Conservation (phyloP, 2,797 vertebrate genomes). For the Gambelia wislizenii region DNA sequence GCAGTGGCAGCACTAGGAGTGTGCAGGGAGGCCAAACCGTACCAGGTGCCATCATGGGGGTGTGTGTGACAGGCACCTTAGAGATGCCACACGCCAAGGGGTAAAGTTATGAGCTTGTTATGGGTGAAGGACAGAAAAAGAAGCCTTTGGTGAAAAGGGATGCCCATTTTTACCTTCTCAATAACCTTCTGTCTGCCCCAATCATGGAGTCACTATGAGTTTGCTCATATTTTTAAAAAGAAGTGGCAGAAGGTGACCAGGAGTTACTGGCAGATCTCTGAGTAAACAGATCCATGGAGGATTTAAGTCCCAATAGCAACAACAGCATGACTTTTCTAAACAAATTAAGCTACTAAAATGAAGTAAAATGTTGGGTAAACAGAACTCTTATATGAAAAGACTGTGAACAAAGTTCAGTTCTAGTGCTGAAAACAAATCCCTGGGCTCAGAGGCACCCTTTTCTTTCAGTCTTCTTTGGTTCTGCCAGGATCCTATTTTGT, state of each 20-base stretch:
- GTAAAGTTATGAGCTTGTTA: neutral
- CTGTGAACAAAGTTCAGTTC: neutral
- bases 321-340: neutral
- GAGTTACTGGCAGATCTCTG: neutral
- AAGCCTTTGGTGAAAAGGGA: neutral
- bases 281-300: neutral
- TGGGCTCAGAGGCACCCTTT: neutral
- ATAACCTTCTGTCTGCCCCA: neutral
- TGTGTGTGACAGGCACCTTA: no score
- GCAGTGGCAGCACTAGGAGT: no score
- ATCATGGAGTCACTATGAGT: neutral
- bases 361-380: neutral
- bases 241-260: neutral
- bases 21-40: no score
- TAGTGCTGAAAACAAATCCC: neutral
- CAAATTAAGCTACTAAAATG: neutral
- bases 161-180: neutral
- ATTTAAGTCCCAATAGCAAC: neutral
- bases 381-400: neutral
- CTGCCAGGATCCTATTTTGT: no score
- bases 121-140: neutral
- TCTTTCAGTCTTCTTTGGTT: neutral
- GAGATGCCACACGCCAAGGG: no score
- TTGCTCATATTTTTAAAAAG: neutral
- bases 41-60: no score